Conservation (phyloP, 1,140 invertebrate species). For the Bombus superbus region DNA sequence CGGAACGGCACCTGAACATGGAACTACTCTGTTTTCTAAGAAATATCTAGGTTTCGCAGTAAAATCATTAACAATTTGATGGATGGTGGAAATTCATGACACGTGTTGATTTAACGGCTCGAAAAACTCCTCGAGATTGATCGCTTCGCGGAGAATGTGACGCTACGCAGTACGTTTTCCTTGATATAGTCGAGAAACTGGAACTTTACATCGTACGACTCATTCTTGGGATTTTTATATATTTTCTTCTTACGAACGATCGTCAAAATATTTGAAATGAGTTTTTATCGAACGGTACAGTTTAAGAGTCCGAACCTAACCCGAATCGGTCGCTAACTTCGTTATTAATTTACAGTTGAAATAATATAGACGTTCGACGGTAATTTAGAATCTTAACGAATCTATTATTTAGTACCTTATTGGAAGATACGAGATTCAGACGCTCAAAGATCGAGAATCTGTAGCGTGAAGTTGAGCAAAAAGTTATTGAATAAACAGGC, state of each 20-base stretch:
- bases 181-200: not conserved
- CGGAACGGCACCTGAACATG: not conserved
- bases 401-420: not conserved
- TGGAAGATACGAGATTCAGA: too few relatives aligned
- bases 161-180: not conserved
- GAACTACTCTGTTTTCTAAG: not conserved
- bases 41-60: not conserved
- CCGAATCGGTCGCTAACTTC: too few relatives aligned
- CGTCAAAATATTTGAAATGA: too few relatives aligned
- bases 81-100: not conserved
- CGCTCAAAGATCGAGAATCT: not conserved
- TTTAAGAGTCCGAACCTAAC: too few relatives aligned
- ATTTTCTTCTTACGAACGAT: too few relatives aligned
- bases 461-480: not conserved
- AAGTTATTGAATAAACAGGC: slow-evolving; percentile 1
- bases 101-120: not conserved
- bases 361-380: too few relatives aligned
- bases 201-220: not conserved
- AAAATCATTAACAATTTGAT: not conserved
- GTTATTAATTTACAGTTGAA: too few relatives aligned
- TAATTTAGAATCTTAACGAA: not conserved
- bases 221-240: not conserved
- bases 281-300: too few relatives aligned
- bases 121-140: not conserved
- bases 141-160: not conserved